Evolutionary conservation across 1,140 invertebrate genomes (phyloP).

Genomic region (Drosophila sulfurigaster): DNA sequence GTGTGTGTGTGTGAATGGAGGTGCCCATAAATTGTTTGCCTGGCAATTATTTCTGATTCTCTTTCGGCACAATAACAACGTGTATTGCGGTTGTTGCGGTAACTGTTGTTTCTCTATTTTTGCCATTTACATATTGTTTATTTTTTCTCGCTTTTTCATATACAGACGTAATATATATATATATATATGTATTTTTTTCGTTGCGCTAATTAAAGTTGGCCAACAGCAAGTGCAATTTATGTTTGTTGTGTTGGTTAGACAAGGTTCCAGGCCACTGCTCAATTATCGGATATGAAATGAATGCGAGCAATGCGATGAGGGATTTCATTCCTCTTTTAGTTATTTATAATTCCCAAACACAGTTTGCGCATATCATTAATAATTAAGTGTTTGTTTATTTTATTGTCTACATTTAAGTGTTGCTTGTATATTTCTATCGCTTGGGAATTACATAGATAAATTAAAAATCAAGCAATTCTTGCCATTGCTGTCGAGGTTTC

Average conservation of each 20-base stretch:
- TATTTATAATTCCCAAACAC: background rate
- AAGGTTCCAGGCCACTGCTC: constrained; percentile 15
- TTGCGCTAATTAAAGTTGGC: constrained; percentile 43
- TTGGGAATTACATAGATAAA: constrained; percentile 9
- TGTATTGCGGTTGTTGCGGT: constrained; percentile 57
- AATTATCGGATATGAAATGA: constrained; percentile 5
- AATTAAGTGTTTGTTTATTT: background rate
- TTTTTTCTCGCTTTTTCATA: background rate
- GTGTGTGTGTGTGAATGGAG: constrained; percentile 9
- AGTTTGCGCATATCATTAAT: background rate
- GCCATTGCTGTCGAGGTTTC: too few relatives aligned
- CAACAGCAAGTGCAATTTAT: constrained; percentile 43
- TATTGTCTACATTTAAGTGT: background rate
- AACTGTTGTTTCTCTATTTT: constrained; percentile 17
- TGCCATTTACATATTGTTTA: constrained; percentile 33
- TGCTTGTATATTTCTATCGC: background rate
- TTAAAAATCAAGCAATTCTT: background rate
- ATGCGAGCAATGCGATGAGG: background rate
- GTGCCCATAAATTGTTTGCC: constrained; percentile 52
- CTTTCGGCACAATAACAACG: constrained; percentile 33
- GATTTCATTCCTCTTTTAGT: background rate
- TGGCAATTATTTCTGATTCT: constrained; percentile 58
- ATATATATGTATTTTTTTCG: constrained; percentile 19
- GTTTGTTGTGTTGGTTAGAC: constrained; percentile 14
- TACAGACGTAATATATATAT: background rate